These are phyloP conservation scores for Catharus fuscescens DNA, from an alignment of 2,113 vertebrate genomes.

Conservation along the genomic window DNA sequence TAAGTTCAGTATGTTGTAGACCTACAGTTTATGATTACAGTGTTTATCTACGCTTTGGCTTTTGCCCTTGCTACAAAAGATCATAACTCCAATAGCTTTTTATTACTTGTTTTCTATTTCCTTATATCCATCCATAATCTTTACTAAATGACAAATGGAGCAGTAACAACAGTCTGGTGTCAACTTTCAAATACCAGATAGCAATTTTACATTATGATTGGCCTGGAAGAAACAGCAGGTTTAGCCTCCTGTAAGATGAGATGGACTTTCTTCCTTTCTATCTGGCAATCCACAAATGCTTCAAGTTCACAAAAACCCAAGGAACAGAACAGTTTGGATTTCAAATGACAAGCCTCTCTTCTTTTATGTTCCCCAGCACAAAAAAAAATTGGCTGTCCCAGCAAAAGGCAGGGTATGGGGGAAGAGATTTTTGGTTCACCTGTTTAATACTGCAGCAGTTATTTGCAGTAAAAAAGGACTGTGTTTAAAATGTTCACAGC, in stretches of 20 bases:
- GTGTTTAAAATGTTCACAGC: not conserved
- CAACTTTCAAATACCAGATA: not conserved
- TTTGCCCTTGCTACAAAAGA: not conserved
- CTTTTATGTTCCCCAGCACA: not conserved
- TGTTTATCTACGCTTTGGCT: not conserved
- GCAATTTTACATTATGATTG: not conserved
- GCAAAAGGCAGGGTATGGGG: not conserved
- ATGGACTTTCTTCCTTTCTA: not conserved
- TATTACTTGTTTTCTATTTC: not conserved
- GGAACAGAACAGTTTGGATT: not conserved
- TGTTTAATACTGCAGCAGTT: not conserved
- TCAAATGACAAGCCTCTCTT: not conserved
- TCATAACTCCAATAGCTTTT: not conserved
- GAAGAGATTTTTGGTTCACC: not conserved
- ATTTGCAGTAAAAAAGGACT: not conserved
- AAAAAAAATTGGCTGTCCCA: not conserved
- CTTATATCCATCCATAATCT: not conserved
- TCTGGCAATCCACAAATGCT: not conserved
- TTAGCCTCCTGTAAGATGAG: not conserved
- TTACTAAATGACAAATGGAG: not conserved
- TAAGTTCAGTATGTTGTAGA: not conserved
- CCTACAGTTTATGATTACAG: not conserved
- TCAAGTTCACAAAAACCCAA: not conserved
- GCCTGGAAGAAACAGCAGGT: not conserved
- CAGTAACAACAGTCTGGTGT: not conserved